Percentiles rank a stretch among this genome's conserved stretches.
phyloP scores from a whole-genome alignment of 2,113 vertebrate genomes.

The Neogobius melanostomus region DNA sequence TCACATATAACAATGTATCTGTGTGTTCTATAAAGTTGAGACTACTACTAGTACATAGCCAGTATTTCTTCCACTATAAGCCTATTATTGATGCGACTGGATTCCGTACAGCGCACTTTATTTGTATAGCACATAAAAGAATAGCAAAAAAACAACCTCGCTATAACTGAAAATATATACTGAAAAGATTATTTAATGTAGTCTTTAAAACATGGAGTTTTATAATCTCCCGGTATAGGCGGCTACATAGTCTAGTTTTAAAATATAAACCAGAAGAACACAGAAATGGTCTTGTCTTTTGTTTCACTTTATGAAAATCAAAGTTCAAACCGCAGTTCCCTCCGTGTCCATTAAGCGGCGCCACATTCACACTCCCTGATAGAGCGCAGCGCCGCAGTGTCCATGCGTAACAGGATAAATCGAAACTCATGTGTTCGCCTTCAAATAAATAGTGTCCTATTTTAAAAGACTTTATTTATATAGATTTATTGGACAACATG shows the following conservation, averaged over 20 bases:
- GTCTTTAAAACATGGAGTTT: too few species aligned
- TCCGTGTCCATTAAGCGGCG: constrained; percentile 43
- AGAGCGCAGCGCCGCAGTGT: constrained; percentile 28
- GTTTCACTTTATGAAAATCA: neutral
- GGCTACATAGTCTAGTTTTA: too few species aligned
- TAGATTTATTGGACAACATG: constrained; percentile 53
- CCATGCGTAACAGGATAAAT: constrained; percentile 38
- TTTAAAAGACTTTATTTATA: neutral
- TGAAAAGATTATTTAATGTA: too few species aligned
- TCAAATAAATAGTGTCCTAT: constrained; percentile 36
- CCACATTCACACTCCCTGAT: neutral
- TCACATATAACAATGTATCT: too few species aligned
- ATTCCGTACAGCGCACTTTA: neutral
- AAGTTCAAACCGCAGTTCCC: constrained; percentile 36
- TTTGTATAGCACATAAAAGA: neutral
- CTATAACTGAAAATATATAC: too few species aligned
- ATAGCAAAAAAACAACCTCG: neutral
- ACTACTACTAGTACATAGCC: too few species aligned
- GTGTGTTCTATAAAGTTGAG: too few species aligned
- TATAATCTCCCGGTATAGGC: too few species aligned
- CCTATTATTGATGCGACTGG: too few species aligned
- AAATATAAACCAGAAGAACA: too few species aligned
- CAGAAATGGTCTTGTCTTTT: too few species aligned
- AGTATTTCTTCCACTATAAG: too few species aligned
- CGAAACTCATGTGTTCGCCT: constrained; percentile 72